Percentiles rank a stretch among this genome's conserved stretches.
phyloP scores from a whole-genome alignment of 2,797 vertebrate species.

The Danio kyathit region DNA sequence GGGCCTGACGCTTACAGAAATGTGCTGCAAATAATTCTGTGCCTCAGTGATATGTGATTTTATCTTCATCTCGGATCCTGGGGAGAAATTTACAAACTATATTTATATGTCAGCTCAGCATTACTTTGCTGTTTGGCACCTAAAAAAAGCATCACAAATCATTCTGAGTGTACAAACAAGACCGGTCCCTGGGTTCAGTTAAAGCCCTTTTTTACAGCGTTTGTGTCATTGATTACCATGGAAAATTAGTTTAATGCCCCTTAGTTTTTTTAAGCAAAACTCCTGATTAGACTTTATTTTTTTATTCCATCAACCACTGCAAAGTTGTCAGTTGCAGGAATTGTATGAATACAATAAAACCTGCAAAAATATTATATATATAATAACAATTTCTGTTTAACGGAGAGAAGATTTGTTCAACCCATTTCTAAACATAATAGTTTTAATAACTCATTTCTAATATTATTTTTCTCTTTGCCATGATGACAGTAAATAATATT shows the following conservation, averaged over 20 bases:
- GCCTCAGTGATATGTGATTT: constrained; percentile 24
- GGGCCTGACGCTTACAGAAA: constrained; percentile 41
- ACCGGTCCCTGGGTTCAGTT: not conserved
- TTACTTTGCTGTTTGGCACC: not conserved
- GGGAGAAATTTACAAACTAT: constrained; percentile 23
- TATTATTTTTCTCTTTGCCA: too few relatives aligned
- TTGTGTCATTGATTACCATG: not conserved
- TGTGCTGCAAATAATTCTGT: constrained; percentile 45
- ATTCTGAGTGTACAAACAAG: not conserved
- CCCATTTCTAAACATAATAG: too few relatives aligned
- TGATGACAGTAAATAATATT: too few relatives aligned
- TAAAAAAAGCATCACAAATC: not conserved
- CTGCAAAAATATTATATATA: too few relatives aligned
- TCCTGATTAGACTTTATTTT: not conserved
- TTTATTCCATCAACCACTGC: not conserved
- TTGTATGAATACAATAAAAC: too few relatives aligned
- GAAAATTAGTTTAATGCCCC: not conserved
- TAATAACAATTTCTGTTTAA: too few relatives aligned
- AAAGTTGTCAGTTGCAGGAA: not conserved
- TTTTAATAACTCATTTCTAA: too few relatives aligned
- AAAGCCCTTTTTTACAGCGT: not conserved
- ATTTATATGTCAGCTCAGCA: constrained; percentile 29
- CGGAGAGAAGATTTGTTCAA: too few relatives aligned
- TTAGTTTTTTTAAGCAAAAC: not conserved
- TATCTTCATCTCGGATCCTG: constrained; percentile 28